Evolutionary conservation across 2,113 vertebrate genomes (phyloP), one percentile per base, ranked within the genome.

Genomic region (Podarcis cretensis): DNA sequence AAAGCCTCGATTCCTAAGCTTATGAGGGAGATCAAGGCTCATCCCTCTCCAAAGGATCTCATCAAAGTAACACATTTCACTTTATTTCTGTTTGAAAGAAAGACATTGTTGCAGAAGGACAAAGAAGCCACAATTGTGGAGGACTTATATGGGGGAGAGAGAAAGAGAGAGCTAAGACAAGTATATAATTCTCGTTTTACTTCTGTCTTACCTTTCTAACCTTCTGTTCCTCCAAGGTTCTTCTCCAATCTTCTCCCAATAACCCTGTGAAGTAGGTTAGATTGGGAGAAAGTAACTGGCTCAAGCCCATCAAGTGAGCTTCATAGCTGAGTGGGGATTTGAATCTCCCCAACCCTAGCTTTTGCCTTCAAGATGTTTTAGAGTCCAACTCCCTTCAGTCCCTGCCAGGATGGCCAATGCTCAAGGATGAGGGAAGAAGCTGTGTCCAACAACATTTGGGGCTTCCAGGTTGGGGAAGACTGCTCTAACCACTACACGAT

Each of bases 1-100:
- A 88, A 92, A 92, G 87, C 84, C 86, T 94, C 93, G 66, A 89
- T 91, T 94, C 89, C 90, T 88, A 43, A 86, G 85, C 89, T 92
- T 82, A 69, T 90, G 88, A 91, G 66, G 84, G 81, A 94, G 20
- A 89, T 48, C 54, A 78, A 85, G 30, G 81, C 69, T 75, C 14
- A 69, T 91, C 69, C 76, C 5, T 65, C 30, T 43, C 88, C 90
- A 86, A 37, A 78, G 25, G 57, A 13, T 27, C 5, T 73, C 65
- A 77, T 79, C 89, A 66, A 86, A 83, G 83, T 1, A 30, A 59
- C 21, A 6, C 2, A 18, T 91, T 90, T 91, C 6, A 32, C 83
- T 91, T 84, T 87, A 27, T 71, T 23, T 43, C 86, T 85, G 43
- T 89, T 37, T 78, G 5, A 88, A 90, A 81, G 79, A 87, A 89